Conservation (phyloP, 1,140 invertebrate species). For the Orchesella cincta region DNA sequence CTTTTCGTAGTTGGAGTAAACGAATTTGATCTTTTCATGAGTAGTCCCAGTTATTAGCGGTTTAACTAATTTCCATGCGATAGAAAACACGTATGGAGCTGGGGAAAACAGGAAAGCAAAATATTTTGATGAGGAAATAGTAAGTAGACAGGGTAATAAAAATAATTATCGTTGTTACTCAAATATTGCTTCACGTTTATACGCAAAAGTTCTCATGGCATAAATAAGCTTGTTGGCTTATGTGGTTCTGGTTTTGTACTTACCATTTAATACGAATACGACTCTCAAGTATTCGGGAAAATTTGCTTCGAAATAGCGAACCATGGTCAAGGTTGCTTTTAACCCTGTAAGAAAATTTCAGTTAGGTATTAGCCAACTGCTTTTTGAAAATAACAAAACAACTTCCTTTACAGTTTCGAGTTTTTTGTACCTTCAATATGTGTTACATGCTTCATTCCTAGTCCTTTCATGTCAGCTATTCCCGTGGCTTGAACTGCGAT, state of each 20-base stretch:
- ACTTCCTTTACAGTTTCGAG: not conserved
- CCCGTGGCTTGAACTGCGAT: slow-evolving; percentile 4
- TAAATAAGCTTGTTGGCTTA: not conserved
- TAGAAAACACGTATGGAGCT: slow-evolving; percentile 21
- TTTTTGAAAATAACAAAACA: not conserved
- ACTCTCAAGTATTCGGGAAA: slow-evolving; percentile 13
- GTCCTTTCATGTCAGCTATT: slow-evolving; percentile 1
- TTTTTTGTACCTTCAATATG: not conserved
- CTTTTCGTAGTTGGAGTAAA: not conserved
- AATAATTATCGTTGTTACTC: no score
- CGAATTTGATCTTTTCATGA: slow-evolving; percentile 15
- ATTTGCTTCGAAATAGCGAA: slow-evolving; percentile 10
- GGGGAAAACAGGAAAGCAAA: not conserved
- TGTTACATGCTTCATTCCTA: slow-evolving; percentile 19
- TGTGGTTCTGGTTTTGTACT: not conserved
- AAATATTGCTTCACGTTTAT: no score
- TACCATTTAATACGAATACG: slow-evolving; percentile 11
- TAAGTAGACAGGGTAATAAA: no score
- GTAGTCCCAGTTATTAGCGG: slow-evolving; percentile 3
- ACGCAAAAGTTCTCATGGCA: no score
- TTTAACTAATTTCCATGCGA: not conserved
- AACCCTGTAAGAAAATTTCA: not conserved
- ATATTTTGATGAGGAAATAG: not conserved
- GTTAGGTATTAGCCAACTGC: not conserved
- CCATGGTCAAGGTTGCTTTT: slow-evolving; percentile 8